Conservation (phyloP, 2,797 vertebrate species). For the Phrynocephalus vlangalii region DNA sequence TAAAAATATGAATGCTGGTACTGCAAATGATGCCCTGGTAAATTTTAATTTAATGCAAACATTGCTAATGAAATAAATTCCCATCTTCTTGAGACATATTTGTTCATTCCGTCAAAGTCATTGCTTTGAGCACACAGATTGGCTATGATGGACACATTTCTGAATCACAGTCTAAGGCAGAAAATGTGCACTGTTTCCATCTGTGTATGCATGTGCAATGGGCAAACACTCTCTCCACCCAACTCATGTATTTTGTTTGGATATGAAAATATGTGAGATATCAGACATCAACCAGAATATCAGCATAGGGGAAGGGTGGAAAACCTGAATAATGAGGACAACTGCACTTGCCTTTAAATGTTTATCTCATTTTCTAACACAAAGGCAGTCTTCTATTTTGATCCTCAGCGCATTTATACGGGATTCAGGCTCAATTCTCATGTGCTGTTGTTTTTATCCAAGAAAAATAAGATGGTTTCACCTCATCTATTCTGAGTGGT, state of each 20-base stretch:
- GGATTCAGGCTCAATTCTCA: not conserved
- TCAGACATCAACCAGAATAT: slow-evolving; percentile 23
- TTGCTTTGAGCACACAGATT: not conserved
- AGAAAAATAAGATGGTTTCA: slow-evolving; percentile 2
- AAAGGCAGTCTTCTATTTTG: slow-evolving; percentile 9
- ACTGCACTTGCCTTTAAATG: slow-evolving; percentile 6
- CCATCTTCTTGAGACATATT: not conserved
- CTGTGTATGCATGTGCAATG: not conserved
- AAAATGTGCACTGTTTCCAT: not conserved
- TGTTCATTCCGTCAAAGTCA: slow-evolving; percentile 11
- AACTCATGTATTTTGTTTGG: slow-evolving; percentile 34
- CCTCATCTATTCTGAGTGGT: not conserved
- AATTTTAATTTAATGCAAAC: slow-evolving; percentile 20
- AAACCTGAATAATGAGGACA: slow-evolving; percentile 1
- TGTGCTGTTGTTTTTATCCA: slow-evolving; percentile 14
- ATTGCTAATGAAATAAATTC: slow-evolving; percentile 46
- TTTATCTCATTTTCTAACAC: slow-evolving; percentile 1
- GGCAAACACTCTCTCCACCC: slow-evolving; percentile 13
- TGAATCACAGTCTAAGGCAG: not conserved
- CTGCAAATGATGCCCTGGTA: slow-evolving; percentile 23
- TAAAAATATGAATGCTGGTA: not conserved
- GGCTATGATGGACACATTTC: slow-evolving; percentile 34
- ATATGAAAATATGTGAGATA: slow-evolving; percentile 40
- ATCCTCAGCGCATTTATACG: not conserved
- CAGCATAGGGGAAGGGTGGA: not conserved